Conservation (phyloP, 2,888 invertebrate genomes). For the Eulithis prunata region DNA sequence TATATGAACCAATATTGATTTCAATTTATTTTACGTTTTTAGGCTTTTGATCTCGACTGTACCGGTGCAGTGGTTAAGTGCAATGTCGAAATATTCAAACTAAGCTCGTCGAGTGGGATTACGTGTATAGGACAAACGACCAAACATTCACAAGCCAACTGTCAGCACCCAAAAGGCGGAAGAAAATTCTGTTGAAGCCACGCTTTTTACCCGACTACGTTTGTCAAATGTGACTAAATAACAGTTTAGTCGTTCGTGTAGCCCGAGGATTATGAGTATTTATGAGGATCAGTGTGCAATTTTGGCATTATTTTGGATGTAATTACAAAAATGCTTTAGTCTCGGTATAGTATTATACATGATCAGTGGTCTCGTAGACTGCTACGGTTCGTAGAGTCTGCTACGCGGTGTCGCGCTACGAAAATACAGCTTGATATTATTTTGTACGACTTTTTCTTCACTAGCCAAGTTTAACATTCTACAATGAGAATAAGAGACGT, state of each 20-base stretch:
- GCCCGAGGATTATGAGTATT: constrained; percentile 16
- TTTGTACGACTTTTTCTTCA: too few relatives aligned
- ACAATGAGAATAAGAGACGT: too few relatives aligned
- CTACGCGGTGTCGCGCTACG: constrained; percentile 6
- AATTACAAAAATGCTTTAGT: constrained; percentile 24
- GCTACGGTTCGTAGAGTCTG: constrained; percentile 18
- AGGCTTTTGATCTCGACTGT: constrained; percentile 4
- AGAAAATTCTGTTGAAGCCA: background rate
- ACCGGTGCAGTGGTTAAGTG: constrained; percentile 14
- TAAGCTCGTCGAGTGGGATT: constrained; percentile 19
- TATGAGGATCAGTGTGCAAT: constrained; percentile 22
- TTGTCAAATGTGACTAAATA: background rate
- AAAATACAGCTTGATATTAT: too few relatives aligned
- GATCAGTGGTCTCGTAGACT: background rate
- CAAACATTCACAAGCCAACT: constrained; percentile 3
- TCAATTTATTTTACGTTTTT: background rate
- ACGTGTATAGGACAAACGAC: constrained; percentile 10
- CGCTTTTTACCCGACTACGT: too few relatives aligned
- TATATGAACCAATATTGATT: too few relatives aligned
- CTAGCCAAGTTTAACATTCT: too few relatives aligned
- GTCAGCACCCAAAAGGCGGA: background rate
- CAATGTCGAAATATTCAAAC: constrained; percentile 23
- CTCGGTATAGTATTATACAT: constrained; percentile 3
- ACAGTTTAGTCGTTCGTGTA: constrained; percentile 14
- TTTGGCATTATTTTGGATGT: constrained; percentile 27